Base-by-base conservation (phyloP, 2,888 invertebrate species). In the Stegana nigrithorax region DNA sequence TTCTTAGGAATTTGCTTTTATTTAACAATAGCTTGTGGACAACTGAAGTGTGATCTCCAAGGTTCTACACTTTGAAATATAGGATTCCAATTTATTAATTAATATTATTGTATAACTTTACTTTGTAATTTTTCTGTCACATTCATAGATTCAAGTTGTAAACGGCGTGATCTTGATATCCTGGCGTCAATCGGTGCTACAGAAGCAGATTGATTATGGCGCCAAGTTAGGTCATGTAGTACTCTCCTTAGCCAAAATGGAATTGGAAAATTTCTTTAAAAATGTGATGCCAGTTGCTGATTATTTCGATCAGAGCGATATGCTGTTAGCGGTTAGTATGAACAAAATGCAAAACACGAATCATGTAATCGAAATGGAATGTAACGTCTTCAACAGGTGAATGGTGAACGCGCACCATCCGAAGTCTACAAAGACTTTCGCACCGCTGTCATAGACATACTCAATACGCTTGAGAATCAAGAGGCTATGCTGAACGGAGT, bases 271-370 rank as follows among this genome's bases (percentile, higher is more conserved):
- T 88, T 95, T 95, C 88, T 94, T 93, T 83, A 91, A 91, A 81
- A 92, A 92, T 85, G 95, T 95, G 56, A 93, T 94, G 90, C 94
- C 95, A 0, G 95, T 95, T 21, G 94, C 94, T 0, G 95, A 95
- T 83, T 95, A 94, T 86, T 95, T 94, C 83, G 95, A 95, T 82
- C 94, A 95, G 85, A 91, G 91, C 81, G 93, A 93, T 81, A 91
- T 94, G 88, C 87, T 92, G 44, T 85, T 90, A 73, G 89, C 90
- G 85, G 92, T 92, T 86, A 82, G 78, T 78, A 47, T 1, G 17
- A n/a, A n/a, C n/a, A n/a, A n/a, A n/a, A n/a, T n/a, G n/a, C n/a
- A 8, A 36, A 36, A 4, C 10, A 36, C 36, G 12, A 12, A 53
- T 25, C 29, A 1, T 17, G 5, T 6, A 36, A n/a, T n/a, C n/a